Conservation (phyloP, 1,140 invertebrate species). For the Eriosoma lanigerum region DNA sequence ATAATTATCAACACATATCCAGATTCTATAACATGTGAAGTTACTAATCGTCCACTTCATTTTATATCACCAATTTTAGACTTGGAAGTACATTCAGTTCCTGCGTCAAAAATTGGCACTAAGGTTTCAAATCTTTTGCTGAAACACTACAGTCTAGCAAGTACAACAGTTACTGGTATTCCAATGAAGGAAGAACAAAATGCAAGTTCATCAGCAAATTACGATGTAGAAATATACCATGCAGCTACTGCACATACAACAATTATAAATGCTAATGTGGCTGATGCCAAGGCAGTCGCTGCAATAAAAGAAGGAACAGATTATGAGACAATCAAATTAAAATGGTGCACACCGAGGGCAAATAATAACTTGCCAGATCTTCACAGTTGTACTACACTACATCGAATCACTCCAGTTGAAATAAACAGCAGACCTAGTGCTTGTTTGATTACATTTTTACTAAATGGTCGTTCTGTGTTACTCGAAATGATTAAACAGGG, state of each 20-base stretch:
- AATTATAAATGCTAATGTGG: slow-evolving; percentile 66
- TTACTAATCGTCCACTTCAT: slow-evolving; percentile 44
- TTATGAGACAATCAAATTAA: slow-evolving; percentile 79
- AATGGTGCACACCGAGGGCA: slow-evolving; percentile 93
- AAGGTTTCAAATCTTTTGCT: slow-evolving; percentile 76
- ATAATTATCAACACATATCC: slow-evolving; percentile 87
- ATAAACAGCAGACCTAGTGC: slow-evolving; percentile 91
- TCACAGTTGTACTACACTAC: slow-evolving; percentile 80
- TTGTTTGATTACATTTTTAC: slow-evolving; percentile 93
- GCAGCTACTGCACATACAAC: slow-evolving; percentile 78
- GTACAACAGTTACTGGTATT: slow-evolving; percentile 95
- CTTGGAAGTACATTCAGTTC: slow-evolving; percentile 60
- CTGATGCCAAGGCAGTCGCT: slow-evolving; percentile 56
- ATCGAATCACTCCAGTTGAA: slow-evolving; percentile 91
- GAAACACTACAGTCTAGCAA: slow-evolving; percentile 87
- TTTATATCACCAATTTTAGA: slow-evolving; percentile 66
- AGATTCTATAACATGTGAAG: slow-evolving; percentile 60
- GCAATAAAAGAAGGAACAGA: slow-evolving; percentile 67
- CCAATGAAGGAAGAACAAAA: slow-evolving; percentile 99
- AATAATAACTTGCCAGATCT: slow-evolving; percentile 71
- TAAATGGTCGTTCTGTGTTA: slow-evolving; percentile 91
- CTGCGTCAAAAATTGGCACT: slow-evolving; percentile 62
- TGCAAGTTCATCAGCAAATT: slow-evolving; percentile 95
- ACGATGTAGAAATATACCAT: slow-evolving; percentile 96
- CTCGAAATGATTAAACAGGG: slow-evolving; percentile 80